Evolutionary conservation across 2,888 invertebrate species (phyloP).

Genomic region (Teinopalpus imperialis): DNA sequence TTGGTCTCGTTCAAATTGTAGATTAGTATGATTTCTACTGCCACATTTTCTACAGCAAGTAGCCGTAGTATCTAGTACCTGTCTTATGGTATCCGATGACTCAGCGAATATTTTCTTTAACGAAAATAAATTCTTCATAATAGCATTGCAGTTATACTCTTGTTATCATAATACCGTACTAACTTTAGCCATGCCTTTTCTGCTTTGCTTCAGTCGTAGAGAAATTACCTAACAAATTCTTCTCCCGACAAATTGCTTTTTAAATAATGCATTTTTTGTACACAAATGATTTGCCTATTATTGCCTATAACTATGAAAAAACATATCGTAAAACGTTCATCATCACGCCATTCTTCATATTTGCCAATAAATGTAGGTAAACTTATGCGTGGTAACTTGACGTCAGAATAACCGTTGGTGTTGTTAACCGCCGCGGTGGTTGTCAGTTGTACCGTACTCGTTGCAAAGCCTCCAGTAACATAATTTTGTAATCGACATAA

Average conservation of each 20-base stretch:
- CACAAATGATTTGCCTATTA: conserved; percentile 23
- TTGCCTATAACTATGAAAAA: conserved; percentile 30
- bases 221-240: conserved; percentile 28
- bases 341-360: conserved; percentile 33
- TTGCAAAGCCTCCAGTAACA: too few relatives aligned
- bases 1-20: too few relatives aligned
- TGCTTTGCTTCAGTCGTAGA: conserved; percentile 30
- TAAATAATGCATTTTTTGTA: conserved; percentile 34
- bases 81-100: conserved; percentile 23
- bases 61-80: background rate
- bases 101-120: conserved; percentile 26
- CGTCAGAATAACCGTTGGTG: conserved; percentile 8
- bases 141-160: conserved; percentile 29
- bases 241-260: conserved; percentile 31
- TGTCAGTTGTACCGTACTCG: too few relatives aligned
- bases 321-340: conserved; percentile 30
- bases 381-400: conserved; percentile 27
- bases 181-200: conserved; percentile 30
- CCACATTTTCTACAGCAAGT: too few relatives aligned
- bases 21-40: too few relatives aligned
- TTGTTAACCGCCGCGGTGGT: too few relatives aligned
- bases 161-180: conserved; percentile 30
- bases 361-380: conserved; percentile 30
- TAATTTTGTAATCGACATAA: too few relatives aligned
- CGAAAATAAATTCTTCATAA: conserved; percentile 29